phyloP scores from a whole-genome alignment of 2,113 vertebrate species.

The Abramis brama region DNA sequence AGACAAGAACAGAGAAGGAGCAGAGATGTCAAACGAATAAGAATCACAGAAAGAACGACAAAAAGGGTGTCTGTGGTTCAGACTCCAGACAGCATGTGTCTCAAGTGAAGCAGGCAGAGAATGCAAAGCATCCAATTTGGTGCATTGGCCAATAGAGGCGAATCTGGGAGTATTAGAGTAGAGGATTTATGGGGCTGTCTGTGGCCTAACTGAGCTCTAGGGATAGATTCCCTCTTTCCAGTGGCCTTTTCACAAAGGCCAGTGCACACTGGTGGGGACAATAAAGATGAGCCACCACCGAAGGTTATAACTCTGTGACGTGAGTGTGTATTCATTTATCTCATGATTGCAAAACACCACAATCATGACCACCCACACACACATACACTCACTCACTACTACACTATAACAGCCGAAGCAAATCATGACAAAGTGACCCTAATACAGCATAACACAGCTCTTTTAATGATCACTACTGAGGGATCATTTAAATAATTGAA shows the following conservation, averaged over 20 bases:
- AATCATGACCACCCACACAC: conserved; percentile 8
- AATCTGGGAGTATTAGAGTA: conserved; percentile 45
- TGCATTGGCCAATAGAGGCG: conserved; percentile 47
- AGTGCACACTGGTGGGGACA: conserved; percentile 42
- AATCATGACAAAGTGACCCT: conserved; percentile 4
- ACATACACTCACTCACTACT: neutral
- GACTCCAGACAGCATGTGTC: conserved; percentile 14
- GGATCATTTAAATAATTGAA: conserved; percentile 21
- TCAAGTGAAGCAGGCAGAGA: conserved; percentile 34
- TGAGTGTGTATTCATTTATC: conserved; percentile 43
- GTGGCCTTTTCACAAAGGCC: conserved; percentile 53
- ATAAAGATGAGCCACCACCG: conserved; percentile 44
- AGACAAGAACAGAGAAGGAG: neutral
- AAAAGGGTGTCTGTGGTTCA: neutral
- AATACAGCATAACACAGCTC: neutral
- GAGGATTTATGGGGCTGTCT: conserved; percentile 53
- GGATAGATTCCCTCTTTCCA: conserved; percentile 48
- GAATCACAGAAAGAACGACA: neutral
- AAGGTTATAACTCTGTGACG: conserved; percentile 51
- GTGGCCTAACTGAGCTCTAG: conserved; percentile 44
- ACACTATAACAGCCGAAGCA: conserved; percentile 11
- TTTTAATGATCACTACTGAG: conserved; percentile 1
- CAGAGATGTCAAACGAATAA: conserved; percentile 1
- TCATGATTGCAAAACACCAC: conserved; percentile 43
- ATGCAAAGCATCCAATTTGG: conserved; percentile 54